Evolutionary conservation across 2,113 vertebrate genomes (phyloP).

Genomic region (Peromyscus maniculatus): DNA sequence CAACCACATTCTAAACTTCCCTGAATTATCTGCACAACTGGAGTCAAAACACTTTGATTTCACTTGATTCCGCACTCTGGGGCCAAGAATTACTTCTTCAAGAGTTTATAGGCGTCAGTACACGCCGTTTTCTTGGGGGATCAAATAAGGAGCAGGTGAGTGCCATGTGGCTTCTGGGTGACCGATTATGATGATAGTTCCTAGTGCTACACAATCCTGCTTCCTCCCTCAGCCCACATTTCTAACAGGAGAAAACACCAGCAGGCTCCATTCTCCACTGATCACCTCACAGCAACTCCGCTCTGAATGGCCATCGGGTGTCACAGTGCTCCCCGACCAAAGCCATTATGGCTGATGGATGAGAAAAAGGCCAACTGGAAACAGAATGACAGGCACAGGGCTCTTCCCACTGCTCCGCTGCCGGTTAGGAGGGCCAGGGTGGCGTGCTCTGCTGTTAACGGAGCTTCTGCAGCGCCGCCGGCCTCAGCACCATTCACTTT

Average conservation of each 20-base stretch:
- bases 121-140: not conserved
- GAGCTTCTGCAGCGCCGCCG: constrained; percentile 68
- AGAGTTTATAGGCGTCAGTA: constrained; percentile 34
- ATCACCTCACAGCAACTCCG: constrained; percentile 69
- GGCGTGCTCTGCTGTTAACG: not conserved
- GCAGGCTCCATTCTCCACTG: constrained; percentile 66
- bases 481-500: constrained; percentile 76
- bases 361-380: constrained; percentile 71
- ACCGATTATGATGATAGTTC: constrained; percentile 54
- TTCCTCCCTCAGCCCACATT: not conserved
- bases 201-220: constrained; percentile 1
- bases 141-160: constrained; percentile 62
- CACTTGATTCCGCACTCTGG: constrained; percentile 47
- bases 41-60: constrained; percentile 25
- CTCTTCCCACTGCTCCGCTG: not conserved
- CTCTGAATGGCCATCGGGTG: constrained; percentile 70
- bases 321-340: constrained; percentile 62
- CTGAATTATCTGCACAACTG: constrained; percentile 27
- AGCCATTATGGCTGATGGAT: constrained; percentile 46
- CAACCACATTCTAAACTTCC: constrained; percentile 39
- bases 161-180: not conserved
- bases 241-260: constrained; percentile 23
- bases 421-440: constrained; percentile 43
- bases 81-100: constrained; percentile 50
- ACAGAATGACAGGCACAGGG: constrained; percentile 20